Base-by-base conservation (phyloP, 2,113 vertebrate genomes). In the Polyodon spathula region DNA sequence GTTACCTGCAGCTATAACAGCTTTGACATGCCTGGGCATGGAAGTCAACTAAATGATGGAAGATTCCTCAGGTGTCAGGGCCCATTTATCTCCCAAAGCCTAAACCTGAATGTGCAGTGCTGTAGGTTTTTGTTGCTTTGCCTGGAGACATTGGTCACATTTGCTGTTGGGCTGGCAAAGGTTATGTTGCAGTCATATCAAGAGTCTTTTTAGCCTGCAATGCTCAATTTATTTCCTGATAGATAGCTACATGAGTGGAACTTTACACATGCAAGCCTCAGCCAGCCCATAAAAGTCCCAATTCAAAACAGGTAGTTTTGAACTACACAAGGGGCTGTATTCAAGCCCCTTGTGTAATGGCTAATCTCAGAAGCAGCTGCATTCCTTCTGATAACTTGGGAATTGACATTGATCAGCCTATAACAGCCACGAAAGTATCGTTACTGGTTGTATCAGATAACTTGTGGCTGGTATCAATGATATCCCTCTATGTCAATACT, bases 341-440 rank as follows among this genome's bases (percentile, higher is more conserved):
- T 9, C 12, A 37, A 54, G 53, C 27, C 53, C 16, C 53, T 54
- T 2, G 16, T 54, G 53, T 54, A 16, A 37, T 14, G 15, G n/a
- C 37, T 54, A 54, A 54, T 54, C 53, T 54, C 15, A 27, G 53
- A 54, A 54, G 53, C 53, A 54, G 53, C 53, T 54, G 53, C 53
- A 54, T 54, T 54, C 53, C 16, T 54, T 27, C 53, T 37, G 5
- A 54, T 54, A 54, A 54, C 53, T 54, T 12, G 6, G 4, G 4
- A 37, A 54, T 54, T 16, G 16, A 54, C 53, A 54, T 54, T 54
- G 16, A 54, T 54, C 53, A 27, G 16, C 53, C n/a, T n/a, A n/a
- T n/a, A n/a, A n/a, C n/a, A 54, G 53, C 53, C 53, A 54, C 53
- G 9, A 27, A 4, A 54, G 53, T 9, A 54, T 54, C 53, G 16